Percentiles rank a stretch among this genome's conserved stretches.
Conservation (phyloP, 2,888 invertebrate genomes). For the Allacma fusca region DNA sequence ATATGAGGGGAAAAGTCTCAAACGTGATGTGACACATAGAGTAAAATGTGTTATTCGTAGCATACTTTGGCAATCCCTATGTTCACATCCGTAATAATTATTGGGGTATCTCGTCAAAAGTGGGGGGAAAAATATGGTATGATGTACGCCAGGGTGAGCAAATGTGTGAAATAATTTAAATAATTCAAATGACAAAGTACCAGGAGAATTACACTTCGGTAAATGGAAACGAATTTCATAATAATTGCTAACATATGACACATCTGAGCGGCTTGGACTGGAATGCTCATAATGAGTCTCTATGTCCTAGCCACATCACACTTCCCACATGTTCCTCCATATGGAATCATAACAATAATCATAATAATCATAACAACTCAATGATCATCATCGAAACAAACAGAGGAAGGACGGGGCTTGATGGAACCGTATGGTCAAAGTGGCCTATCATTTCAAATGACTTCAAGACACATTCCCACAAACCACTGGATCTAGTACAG, state of each 20-base stretch:
- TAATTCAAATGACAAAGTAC: conserved; percentile 27
- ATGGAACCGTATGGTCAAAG: not conserved
- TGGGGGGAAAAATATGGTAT: not conserved
- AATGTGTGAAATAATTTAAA: conserved; percentile 29
- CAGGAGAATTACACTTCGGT: not conserved
- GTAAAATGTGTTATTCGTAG: not conserved
- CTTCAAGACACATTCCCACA: not conserved
- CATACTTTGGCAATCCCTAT: no score
- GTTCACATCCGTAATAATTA: no score
- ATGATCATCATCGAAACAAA: not conserved
- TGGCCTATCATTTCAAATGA: not conserved
- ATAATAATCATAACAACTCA: not conserved
- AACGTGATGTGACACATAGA: conserved; percentile 31
- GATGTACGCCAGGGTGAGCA: not conserved
- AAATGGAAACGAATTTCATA: conserved; percentile 24
- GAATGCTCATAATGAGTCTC: not conserved
- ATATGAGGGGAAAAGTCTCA: conserved; percentile 27
- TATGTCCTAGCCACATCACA: no score
- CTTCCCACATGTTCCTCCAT: not conserved
- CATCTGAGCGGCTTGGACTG: not conserved
- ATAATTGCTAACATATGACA: conserved; percentile 25
- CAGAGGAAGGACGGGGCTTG: not conserved
- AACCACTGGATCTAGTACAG: not conserved
- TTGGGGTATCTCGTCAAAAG: not conserved
- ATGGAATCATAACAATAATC: not conserved